phyloP scores from a whole-genome alignment of 2,888 invertebrate genomes.

The Drosophila limbata region DNA sequence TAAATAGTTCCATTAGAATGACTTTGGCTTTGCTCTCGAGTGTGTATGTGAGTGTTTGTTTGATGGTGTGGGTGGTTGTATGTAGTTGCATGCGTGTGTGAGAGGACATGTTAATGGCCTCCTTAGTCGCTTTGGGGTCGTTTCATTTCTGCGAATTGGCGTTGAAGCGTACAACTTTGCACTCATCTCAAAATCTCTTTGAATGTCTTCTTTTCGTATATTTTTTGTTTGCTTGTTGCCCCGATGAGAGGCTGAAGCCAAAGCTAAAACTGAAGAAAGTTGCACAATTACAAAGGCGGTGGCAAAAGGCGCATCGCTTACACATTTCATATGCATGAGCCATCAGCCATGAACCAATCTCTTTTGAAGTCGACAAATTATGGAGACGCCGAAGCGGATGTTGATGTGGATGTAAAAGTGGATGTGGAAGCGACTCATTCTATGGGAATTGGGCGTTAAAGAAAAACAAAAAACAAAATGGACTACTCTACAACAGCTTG shows the following conservation, averaged over 20 bases:
- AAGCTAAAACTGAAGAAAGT: constrained; percentile 56
- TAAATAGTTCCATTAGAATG: neutral
- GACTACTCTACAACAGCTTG: neutral
- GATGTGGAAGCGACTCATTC: constrained; percentile 18
- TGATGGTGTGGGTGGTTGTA: neutral
- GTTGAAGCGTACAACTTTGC: constrained; percentile 54
- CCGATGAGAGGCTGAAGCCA: constrained; percentile 11
- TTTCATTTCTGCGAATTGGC: constrained; percentile 35
- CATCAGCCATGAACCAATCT: constrained; percentile 65
- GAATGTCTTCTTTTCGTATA: constrained; percentile 21
- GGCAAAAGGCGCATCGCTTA: constrained; percentile 51
- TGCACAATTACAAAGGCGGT: constrained; percentile 75
- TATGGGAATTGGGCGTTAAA: constrained; percentile 62
- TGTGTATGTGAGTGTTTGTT: neutral
- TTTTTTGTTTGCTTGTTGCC: constrained; percentile 30
- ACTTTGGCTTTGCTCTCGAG: neutral
- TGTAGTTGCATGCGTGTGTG: neutral
- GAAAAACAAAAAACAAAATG: neutral
- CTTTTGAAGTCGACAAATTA: constrained; percentile 67
- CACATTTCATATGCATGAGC: constrained; percentile 66
- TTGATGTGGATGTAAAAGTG: constrained; percentile 10
- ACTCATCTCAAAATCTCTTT: constrained; percentile 40
- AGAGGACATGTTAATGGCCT: constrained; percentile 20
- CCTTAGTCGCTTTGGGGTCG: constrained; percentile 11
- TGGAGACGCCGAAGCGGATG: constrained; percentile 33